Percentiles rank a stretch among this genome's conserved stretches.
Evolutionary conservation across 2,113 vertebrate genomes (phyloP).

Genomic region (Hipposideros armiger): DNA sequence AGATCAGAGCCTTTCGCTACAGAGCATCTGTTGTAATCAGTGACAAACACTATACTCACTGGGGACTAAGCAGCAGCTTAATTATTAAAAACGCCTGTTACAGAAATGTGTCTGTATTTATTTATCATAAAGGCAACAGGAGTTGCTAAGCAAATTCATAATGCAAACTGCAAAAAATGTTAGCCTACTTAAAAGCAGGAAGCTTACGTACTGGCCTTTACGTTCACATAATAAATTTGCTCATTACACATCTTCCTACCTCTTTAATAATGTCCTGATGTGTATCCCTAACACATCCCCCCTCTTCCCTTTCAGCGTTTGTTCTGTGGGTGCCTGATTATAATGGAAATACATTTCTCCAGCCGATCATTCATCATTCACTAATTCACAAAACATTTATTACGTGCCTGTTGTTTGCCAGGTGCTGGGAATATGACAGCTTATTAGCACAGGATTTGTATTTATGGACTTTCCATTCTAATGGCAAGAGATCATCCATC

Average conservation of each 20-base stretch:
- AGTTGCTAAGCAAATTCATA: constrained; percentile 67
- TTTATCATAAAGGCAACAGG: constrained; percentile 56
- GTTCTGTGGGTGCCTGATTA: constrained; percentile 32
- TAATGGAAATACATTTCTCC: constrained; percentile 62
- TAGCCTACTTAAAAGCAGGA: constrained; percentile 13
- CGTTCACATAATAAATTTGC: constrained; percentile 63
- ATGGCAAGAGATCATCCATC: not conserved
- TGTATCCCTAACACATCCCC: not conserved
- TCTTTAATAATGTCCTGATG: not conserved
- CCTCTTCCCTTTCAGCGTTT: not conserved
- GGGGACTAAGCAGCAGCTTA: not conserved
- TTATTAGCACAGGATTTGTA: constrained; percentile 32
- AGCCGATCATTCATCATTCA: constrained; percentile 27
- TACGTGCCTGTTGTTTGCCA: constrained; percentile 59
- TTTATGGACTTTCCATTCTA: not conserved
- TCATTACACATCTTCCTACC: constrained; percentile 49
- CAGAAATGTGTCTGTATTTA: constrained; percentile 60
- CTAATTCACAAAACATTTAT: constrained; percentile 59
- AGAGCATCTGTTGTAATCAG: not conserved
- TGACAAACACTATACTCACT: not conserved
- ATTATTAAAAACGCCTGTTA: constrained; percentile 50
- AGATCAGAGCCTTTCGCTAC: not conserved
- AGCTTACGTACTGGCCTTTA: constrained; percentile 59
- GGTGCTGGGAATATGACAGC: constrained; percentile 12
- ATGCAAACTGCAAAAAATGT: constrained; percentile 57